Evolutionary conservation across 2,888 invertebrate species (phyloP), one percentile per base, ranked within the genome.

Genomic region (Cataglyphis albicans): DNA sequence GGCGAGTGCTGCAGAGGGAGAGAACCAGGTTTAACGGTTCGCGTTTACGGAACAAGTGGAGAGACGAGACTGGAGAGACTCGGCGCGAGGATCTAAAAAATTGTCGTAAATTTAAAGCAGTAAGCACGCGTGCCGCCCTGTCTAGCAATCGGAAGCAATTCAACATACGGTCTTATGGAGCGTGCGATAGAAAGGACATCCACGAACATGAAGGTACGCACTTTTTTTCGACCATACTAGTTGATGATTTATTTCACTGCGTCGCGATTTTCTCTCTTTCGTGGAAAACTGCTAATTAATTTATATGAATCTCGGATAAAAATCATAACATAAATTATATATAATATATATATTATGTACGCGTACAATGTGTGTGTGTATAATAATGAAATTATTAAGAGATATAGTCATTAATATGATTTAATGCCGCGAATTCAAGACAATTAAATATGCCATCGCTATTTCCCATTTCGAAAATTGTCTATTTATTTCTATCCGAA

Each of bases 21-120:
- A 84, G 78, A 73, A 85, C 80, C 74, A 81, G 81, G 48, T 84
- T 86, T 88, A 65, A 84, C 83, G 78, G 80, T 75, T 55, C 73
- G 70, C 83, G 82, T 82, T 84, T 82, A 70, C 73, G 81, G 70
- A 78, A 84, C 87, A 78, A 87, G 87, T 65, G 52, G 82, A 75
- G 52, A 63, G 38, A 57, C 70, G 75, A 80, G 78, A 21, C 72
- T 52, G 80, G 76, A 65, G 76, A 65, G 81, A 41, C 82, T 81
- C 63, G 83, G 81, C 7, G 52, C 75, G 81, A 81, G 81, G 70
- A 84, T 74, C 87, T 86, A 87, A 88, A 90, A 86, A 85, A 85
- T 81, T 85, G 86, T 87, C 91, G 89, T 91, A 91, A 91, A 92
- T 91, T 88, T 88, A 84, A 88, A 88, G 84, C 88, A 85, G 82